phyloP scores from a whole-genome alignment of 2,797 vertebrate species.

The Nothura maculosa region DNA sequence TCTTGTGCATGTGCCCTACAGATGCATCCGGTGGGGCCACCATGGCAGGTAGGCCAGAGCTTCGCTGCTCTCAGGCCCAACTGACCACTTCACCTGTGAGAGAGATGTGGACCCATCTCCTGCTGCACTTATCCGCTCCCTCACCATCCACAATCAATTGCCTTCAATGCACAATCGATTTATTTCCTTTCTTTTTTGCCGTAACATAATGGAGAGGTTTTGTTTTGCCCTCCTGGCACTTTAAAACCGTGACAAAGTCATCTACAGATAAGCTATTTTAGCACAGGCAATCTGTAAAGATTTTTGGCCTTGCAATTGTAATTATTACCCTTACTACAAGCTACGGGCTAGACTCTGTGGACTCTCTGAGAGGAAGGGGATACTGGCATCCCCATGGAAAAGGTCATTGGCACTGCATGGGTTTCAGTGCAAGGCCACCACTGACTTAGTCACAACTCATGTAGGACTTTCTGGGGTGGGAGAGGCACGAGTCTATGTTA shows the following conservation, averaged over 20 bases:
- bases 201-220: conserved; percentile 15
- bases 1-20: accelerated
- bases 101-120: not conserved
- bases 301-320: conserved; percentile 36
- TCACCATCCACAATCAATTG: not conserved
- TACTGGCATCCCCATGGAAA: not conserved
- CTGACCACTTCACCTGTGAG: not conserved
- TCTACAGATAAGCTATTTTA: not conserved
- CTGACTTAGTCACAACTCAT: not conserved
- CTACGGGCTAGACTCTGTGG: not conserved
- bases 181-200: conserved; percentile 38
- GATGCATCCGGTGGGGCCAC: accelerated
- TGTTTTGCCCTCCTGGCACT: conserved; percentile 15
- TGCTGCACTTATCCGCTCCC: not conserved
- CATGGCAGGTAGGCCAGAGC: not conserved
- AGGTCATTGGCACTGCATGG: not conserved
- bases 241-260: conserved; percentile 37
- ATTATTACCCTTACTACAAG: conserved; percentile 21
- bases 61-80: not conserved
- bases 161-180: not conserved
- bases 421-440: not conserved
- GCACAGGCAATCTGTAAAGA: conserved; percentile 12
- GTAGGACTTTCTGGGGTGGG: not conserved
- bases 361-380: not conserved
- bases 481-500: not conserved